These are phyloP conservation scores for Ornithoptera alexandrae DNA, from an alignment of 2,888 invertebrate species.

Conservation along the genomic window DNA sequence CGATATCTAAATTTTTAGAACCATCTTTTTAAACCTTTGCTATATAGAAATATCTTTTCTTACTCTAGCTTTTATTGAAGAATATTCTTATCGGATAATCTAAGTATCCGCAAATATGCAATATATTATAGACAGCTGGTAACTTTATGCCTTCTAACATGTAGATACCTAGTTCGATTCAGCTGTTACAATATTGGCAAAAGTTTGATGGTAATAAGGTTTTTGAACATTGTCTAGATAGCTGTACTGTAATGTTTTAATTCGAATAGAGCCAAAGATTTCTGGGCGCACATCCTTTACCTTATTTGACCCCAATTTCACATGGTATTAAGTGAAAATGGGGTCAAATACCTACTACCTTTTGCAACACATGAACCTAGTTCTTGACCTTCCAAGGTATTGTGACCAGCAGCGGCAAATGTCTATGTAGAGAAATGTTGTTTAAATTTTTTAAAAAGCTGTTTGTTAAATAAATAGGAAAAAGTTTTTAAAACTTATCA, in stretches of 20 bases:
- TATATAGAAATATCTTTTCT: not conserved
- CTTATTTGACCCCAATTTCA: not conserved
- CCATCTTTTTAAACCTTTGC: not conserved
- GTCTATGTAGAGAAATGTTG: not conserved
- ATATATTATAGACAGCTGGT: not conserved
- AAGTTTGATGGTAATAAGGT: too few species aligned
- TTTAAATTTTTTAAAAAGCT: not conserved
- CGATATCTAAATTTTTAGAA: not conserved
- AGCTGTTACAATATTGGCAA: not conserved
- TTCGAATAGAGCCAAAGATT: too few species aligned
- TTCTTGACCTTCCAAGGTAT: constrained; percentile 3
- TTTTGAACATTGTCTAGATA: too few species aligned
- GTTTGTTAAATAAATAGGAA: not conserved
- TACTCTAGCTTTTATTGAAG: not conserved
- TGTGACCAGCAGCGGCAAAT: not conserved
- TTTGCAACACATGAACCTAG: constrained; percentile 1
- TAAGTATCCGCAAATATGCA: not conserved
- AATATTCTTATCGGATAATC: not conserved
- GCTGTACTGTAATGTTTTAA: too few species aligned
- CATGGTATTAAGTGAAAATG: not conserved
- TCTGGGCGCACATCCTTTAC: not conserved
- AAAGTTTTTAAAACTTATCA: too few species aligned
- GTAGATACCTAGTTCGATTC: not conserved
- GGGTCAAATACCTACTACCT: not conserved
- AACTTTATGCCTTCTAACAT: not conserved